Evolutionary conservation across 2,797 vertebrate genomes (phyloP).

Genomic region (Oophaga sylvatica): DNA sequence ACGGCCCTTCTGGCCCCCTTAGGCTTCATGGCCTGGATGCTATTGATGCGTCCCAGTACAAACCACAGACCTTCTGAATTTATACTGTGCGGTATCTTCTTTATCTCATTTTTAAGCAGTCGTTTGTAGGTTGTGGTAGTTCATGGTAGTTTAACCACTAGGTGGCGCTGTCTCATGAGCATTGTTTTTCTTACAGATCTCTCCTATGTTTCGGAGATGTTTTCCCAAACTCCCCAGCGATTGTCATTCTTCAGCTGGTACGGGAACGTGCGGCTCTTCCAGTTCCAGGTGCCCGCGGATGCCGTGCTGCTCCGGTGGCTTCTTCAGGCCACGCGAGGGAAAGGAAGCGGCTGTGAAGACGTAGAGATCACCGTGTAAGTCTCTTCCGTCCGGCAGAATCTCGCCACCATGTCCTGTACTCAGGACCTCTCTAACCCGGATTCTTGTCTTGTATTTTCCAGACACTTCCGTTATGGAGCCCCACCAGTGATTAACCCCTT

Average conservation of each 20-base stretch:
- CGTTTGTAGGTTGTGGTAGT: neutral
- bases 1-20: too few relatives aligned
- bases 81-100: too few relatives aligned
- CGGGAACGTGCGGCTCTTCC: constrained; percentile 85
- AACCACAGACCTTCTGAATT: too few relatives aligned
- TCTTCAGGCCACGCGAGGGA: constrained; percentile 78
- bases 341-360: constrained; percentile 76
- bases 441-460: constrained; percentile 61
- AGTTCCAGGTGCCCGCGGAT: constrained; percentile 86
- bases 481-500: constrained; percentile 90
- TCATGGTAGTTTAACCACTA: neutral
- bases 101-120: too few relatives aligned
- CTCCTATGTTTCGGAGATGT: constrained; percentile 83
- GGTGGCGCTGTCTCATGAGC: neutral
- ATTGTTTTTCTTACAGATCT: constrained; percentile 66
- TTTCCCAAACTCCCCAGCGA: constrained; percentile 85
- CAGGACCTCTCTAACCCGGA: too few relatives aligned
- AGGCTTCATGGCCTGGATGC: too few relatives aligned
- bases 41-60: too few relatives aligned
- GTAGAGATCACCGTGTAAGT: constrained; percentile 87
- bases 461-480: constrained; percentile 86
- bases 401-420: neutral
- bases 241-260: constrained; percentile 91
- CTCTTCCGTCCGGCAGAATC: neutral
- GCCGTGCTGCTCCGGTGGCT: constrained; percentile 85